Conservation (phyloP, 1,140 invertebrate genomes). For the Tetramorium alpestre region DNA sequence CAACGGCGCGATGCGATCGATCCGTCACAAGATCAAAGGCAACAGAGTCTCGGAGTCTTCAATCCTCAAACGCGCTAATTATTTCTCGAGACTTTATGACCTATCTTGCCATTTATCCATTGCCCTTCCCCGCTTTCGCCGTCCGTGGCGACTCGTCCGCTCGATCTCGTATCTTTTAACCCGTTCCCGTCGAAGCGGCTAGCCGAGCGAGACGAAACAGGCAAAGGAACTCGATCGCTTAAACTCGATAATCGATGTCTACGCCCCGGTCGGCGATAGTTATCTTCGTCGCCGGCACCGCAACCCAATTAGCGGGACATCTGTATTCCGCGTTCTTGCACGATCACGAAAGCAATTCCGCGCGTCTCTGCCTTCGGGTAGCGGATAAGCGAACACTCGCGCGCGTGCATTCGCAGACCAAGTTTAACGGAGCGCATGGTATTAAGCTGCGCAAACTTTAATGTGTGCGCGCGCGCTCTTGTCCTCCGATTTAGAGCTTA, state of each 20-base stretch:
- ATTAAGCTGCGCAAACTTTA: conserved; percentile 63
- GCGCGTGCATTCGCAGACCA: background rate
- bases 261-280: conserved; percentile 20
- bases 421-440: conserved; percentile 62
- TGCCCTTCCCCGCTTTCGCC: background rate
- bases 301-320: conserved; percentile 63
- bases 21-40: background rate
- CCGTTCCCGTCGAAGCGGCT: conserved; percentile 4
- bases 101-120: background rate
- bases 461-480: background rate
- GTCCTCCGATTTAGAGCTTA: conserved; percentile 25
- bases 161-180: conserved; percentile 47
- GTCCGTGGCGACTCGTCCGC: background rate
- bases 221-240: conserved; percentile 32
- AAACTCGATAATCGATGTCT: conserved; percentile 55
- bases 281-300: conserved; percentile 44
- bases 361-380: conserved; percentile 13
- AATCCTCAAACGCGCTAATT: conserved; percentile 32
- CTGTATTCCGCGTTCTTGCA: conserved; percentile 64
- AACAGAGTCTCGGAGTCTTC: conserved; percentile 12
- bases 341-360: conserved; percentile 43
- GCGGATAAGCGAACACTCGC: background rate
- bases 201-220: background rate
- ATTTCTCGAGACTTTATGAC: conserved; percentile 41
- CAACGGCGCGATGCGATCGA: conserved; percentile 25